These are phyloP conservation scores for Eulemur rufifrons DNA, from an alignment of 2,113 vertebrate species.

Conservation along the genomic window DNA sequence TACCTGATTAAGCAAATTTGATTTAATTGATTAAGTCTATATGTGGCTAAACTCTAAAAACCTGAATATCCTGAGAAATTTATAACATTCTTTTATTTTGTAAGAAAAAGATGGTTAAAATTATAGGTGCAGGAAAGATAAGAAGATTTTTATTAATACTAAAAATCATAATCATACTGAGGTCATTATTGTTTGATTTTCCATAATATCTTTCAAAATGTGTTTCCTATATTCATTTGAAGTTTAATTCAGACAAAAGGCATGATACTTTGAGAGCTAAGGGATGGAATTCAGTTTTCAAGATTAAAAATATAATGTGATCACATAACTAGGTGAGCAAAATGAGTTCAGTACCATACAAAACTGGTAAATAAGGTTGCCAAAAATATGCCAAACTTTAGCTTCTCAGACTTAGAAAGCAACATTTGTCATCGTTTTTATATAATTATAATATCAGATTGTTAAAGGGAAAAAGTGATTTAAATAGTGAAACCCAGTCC, in stretches of 20 bases:
- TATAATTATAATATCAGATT: not conserved
- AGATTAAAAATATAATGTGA: not conserved
- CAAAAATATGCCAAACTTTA: not conserved
- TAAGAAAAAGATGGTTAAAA: constrained; percentile 32
- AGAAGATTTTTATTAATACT: not conserved
- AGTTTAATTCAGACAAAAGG: not conserved
- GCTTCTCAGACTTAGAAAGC: not conserved
- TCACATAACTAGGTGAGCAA: not conserved
- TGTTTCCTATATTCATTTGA: constrained; percentile 20
- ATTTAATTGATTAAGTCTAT: constrained; percentile 31
- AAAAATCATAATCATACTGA: not conserved
- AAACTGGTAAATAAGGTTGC: not conserved
- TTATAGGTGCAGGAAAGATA: not conserved
- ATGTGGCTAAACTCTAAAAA: not conserved
- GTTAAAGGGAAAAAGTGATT: not conserved
- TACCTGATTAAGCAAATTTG: constrained; percentile 15
- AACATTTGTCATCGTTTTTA: not conserved
- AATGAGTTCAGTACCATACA: not conserved
- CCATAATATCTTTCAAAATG: not conserved
- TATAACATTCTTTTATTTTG: not conserved
- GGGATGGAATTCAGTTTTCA: not conserved
- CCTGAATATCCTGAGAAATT: not conserved
- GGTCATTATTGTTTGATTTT: not conserved
- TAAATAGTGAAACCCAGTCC: not conserved
- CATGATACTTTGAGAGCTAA: not conserved